These are phyloP conservation scores for Taenioides sp. DNA, from an alignment of 2,797 vertebrate genomes.

Conservation along the genomic window DNA sequence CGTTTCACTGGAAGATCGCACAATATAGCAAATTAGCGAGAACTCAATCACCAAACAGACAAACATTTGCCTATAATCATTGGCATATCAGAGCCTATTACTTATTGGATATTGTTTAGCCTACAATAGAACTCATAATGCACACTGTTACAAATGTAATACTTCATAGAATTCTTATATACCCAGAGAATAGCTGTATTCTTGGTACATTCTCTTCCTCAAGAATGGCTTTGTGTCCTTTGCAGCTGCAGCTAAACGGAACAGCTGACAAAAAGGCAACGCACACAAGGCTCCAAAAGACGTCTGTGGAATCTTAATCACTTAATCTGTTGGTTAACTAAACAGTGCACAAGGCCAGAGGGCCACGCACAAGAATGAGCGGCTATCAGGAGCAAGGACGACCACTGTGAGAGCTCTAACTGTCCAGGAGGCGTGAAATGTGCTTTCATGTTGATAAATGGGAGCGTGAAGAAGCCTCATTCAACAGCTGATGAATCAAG, in stretches of 20 bases:
- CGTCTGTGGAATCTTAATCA: constrained; percentile 67
- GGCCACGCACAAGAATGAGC: constrained; percentile 30
- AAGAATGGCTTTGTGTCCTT: constrained; percentile 7
- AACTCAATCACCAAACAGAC: background rate
- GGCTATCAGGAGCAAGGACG: constrained; percentile 26
- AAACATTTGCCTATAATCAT: background rate
- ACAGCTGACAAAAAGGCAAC: constrained; percentile 29
- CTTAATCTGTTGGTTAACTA: constrained; percentile 63
- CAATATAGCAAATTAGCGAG: background rate
- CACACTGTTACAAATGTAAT: background rate
- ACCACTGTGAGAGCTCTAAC: constrained; percentile 31
- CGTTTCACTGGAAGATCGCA: background rate
- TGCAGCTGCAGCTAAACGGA: constrained; percentile 21
- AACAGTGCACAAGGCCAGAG: constrained; percentile 48
- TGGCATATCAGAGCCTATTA: too few relatives aligned
- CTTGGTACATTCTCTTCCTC: background rate
- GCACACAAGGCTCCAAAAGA: constrained; percentile 14
- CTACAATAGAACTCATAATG: background rate
- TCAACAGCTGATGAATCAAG: constrained; percentile 68
- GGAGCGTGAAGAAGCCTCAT: constrained; percentile 38
- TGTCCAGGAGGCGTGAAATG: constrained; percentile 44
- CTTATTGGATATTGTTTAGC: background rate
- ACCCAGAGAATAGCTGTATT: background rate
- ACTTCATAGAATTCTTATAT: background rate
- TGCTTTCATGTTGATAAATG: constrained; percentile 54